Evolutionary conservation across 2,888 invertebrate species (phyloP), one percentile per base, ranked within the genome.

Genomic region (Erebia ligea): DNA sequence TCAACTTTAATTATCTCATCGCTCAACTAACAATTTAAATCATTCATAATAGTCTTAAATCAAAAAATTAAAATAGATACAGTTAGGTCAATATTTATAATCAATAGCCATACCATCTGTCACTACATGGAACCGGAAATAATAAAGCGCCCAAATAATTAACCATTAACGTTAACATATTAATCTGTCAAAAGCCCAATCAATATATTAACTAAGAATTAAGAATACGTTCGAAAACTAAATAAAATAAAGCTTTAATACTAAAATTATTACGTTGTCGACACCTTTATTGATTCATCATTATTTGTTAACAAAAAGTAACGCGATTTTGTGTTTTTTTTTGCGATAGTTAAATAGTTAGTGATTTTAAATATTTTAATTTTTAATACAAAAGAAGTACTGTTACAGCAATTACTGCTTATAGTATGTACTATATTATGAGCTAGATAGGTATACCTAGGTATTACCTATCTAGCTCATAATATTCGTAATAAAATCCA

Each of bases 111-210:
- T 80, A 80, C 84, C 90, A 90, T 89, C 88, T 91, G 91, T 89
- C 90, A 90, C 86, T 90, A 90, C 88, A 83, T 80, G 77, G 54
- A 81, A 81, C 83, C 83, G 89, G 89, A 90, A 89, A 89, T 85
- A 85, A 89, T 90, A 88, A 89, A 86, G 83, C 78, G 79, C 81
- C 78, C 80, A 79, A 17, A 34, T 6, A 34, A 80, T 82, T 82
- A 82, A 81, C 40, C 68, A 81, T 77, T 77, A 69, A 64, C 57
- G 66, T 71, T 74, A 73, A 77, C 70, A 68, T 58, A 70, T 71
- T 74, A 73, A 73, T 71, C 56, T 52, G 61, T 71, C 40, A 34
- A 71, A 42, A 48, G 45, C 54, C n/a, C n/a, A n/a, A n/a, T n/a
- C 21, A 52, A 63, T 61, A 80, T 81, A 78, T 81, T 77, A 79